Evolutionary conservation across 2,888 invertebrate species (phyloP), one percentile per base, ranked within the genome.

Genomic region (Leucoptera coffeella): DNA sequence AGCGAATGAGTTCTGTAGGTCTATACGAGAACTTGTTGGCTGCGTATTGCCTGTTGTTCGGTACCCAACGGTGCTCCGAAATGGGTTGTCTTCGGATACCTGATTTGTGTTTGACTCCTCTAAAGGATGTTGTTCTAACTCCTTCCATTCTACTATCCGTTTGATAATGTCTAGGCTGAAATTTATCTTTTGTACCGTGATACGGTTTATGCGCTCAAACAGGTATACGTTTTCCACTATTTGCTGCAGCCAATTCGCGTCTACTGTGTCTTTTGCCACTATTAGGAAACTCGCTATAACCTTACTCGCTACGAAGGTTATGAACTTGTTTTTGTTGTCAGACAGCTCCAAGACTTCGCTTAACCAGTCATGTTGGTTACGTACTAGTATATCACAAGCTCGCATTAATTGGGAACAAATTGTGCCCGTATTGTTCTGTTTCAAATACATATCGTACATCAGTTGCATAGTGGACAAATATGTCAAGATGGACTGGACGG

Each of bases 101-200:
- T 47, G 57, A 30, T 43, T 47, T 27, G 40, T 49, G n/a, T 45
- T 59, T 39, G 60, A 49, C 32, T 87, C 88, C 44, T 89, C 88
- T 20, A 87, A 49, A 1, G 88, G 85, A 64, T 89, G 89, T 39
- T 80, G 75, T 46, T 84, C 81, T 14, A 82, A 62, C 54, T 91
- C 89, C 44, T 87, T 90, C 83, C 89, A 90, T 46, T 91, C 90
- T 0, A 91, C 85, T 41, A 91, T 85, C 38, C 87, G 77, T 45
- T 87, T 87, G 26, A 91, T 83, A 23, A 91, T 78, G 47, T 90
- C 89, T 39, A 91, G 61, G 35, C 85, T 85, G 51, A 89, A 89
- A 41, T 85, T 80, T 50, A 89, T 85, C 52, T 86, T 85, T 43
- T 78, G 78, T 28, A 84, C 77, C 29, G 79, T 77, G 28, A 73